These are phyloP conservation scores for Laothoe populi DNA, from an alignment of 2,888 invertebrate species.

Conservation along the genomic window DNA sequence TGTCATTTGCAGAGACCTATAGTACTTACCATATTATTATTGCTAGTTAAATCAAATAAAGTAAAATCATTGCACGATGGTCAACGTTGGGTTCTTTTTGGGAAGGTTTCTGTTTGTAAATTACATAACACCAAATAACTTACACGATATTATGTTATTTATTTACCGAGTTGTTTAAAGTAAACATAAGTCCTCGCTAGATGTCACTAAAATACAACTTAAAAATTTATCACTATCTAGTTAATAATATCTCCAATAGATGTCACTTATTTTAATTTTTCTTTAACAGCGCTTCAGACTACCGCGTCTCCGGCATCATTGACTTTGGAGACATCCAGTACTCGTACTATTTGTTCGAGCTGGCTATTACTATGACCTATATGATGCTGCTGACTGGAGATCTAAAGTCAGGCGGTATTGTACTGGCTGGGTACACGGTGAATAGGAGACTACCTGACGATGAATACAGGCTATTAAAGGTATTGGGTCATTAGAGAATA, in stretches of 20 bases:
- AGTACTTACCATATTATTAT: too few species aligned
- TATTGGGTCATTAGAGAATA: conserved; percentile 60
- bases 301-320: conserved; percentile 88
- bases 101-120: not conserved
- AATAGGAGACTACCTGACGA: conserved; percentile 83
- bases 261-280: conserved; percentile 5
- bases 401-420: conserved; percentile 86
- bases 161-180: not conserved
- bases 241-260: not conserved
- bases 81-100: not conserved
- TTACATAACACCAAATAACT: not conserved
- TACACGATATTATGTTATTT: too few species aligned
- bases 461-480: conserved; percentile 89
- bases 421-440: conserved; percentile 91
- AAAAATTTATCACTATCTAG: too few species aligned
- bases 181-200: not conserved
- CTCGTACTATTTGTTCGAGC: conserved; percentile 91
- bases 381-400: conserved; percentile 89
- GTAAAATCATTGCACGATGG: not conserved
- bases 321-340: conserved; percentile 94
- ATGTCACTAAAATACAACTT: too few species aligned
- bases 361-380: conserved; percentile 93
- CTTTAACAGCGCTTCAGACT: conserved; percentile 67
- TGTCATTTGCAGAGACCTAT: too few species aligned
- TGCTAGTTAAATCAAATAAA: not conserved